phyloP scores from a whole-genome alignment of 1,140 invertebrate genomes.

The Zeugodacus cucurbitae region DNA sequence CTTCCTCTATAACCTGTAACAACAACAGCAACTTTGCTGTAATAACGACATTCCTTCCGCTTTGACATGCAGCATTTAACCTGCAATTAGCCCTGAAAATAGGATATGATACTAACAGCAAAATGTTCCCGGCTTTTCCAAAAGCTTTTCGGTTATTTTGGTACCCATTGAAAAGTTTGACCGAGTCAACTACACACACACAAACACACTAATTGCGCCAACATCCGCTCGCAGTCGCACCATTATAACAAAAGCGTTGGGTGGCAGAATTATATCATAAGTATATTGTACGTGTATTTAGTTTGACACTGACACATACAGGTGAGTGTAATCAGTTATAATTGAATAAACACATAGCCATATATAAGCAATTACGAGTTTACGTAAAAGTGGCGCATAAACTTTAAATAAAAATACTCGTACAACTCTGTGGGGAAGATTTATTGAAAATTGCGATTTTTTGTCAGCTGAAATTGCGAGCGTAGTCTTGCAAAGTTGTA shows the following conservation, averaged over 20 bases:
- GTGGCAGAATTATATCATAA: not conserved
- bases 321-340: not conserved
- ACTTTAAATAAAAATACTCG: not conserved
- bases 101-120: not conserved
- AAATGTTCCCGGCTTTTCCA: not conserved
- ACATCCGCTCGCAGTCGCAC: not conserved
- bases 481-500: no score
- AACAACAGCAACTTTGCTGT: not conserved
- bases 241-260: not conserved
- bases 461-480: no score
- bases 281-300: no score
- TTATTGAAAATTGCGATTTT: no score
- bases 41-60: not conserved
- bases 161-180: constrained; percentile 22
- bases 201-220: not conserved
- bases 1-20: not conserved
- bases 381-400: not conserved
- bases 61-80: not conserved
- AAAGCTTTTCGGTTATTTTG: constrained; percentile 16
- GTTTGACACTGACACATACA: not conserved
- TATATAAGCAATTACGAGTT: not conserved
- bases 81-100: not conserved
- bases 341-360: not conserved
- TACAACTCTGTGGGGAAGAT: not conserved
- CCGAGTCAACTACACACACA: not conserved